phyloP scores from a whole-genome alignment of 1,140 invertebrate genomes.

The Drosophila chauvacae region DNA sequence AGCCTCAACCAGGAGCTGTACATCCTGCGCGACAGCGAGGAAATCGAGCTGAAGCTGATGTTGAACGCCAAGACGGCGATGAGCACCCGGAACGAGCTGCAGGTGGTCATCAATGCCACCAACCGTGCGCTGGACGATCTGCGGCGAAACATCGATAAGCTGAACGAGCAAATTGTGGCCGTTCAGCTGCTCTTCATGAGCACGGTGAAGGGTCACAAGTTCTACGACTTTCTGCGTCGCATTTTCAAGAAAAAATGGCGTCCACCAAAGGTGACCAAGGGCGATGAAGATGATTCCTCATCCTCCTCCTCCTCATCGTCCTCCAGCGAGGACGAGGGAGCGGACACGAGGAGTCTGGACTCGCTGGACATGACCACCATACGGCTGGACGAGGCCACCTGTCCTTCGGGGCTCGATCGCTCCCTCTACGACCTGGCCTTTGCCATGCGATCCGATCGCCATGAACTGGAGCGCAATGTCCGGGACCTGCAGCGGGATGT shows the following conservation, averaged over 20 bases:
- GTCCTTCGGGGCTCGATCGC: slow-evolving; percentile 90
- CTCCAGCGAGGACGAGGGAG: slow-evolving; percentile 87
- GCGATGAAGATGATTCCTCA: slow-evolving; percentile 68
- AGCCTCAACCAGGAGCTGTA: slow-evolving; percentile 92
- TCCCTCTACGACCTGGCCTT: slow-evolving; percentile 89
- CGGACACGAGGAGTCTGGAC: slow-evolving; percentile 86
- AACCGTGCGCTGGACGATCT: slow-evolving; percentile 87
- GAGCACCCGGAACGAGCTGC: slow-evolving; percentile 75
- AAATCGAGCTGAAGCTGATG: slow-evolving; percentile 88
- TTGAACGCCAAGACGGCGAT: slow-evolving; percentile 87
- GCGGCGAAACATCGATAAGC: slow-evolving; percentile 86
- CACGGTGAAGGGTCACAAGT: slow-evolving; percentile 89
- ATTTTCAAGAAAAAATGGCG: slow-evolving; percentile 92
- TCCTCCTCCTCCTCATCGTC: slow-evolving; percentile 84
- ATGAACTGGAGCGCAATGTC: slow-evolving; percentile 84
- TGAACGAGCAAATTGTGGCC: slow-evolving; percentile 87
- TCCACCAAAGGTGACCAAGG: slow-evolving; percentile 85
- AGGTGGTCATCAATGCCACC: slow-evolving; percentile 85
- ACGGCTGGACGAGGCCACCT: slow-evolving; percentile 90
- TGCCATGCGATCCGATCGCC: slow-evolving; percentile 86
- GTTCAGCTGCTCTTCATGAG: slow-evolving; percentile 86
- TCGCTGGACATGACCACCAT: slow-evolving; percentile 87
- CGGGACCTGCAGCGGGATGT: slow-evolving; percentile 84
- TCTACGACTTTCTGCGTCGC: slow-evolving; percentile 89
- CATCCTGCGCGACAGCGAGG: slow-evolving; percentile 91